These are phyloP conservation scores for Phainopepla nitens DNA, from an alignment of 2,113 vertebrate species.

Conservation along the genomic window DNA sequence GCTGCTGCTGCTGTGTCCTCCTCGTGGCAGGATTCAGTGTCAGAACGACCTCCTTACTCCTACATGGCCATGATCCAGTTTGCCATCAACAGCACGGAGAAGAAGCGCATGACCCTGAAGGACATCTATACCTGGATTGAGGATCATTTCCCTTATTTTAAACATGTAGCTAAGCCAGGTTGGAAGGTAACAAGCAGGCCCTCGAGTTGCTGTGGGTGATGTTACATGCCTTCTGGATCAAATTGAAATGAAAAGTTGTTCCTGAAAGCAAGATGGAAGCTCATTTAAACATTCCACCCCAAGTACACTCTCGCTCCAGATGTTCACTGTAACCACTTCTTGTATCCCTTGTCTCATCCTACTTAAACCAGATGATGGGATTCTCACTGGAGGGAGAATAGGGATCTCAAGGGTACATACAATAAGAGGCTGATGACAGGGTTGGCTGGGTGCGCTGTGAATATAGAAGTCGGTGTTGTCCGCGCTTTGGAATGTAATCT, in stretches of 20 bases:
- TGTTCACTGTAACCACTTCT: neutral
- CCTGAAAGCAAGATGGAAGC: neutral
- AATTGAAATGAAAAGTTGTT: neutral
- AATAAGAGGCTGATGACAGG: neutral
- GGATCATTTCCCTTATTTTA: conserved; percentile 93
- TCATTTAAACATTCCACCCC: neutral
- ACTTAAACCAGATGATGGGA: neutral
- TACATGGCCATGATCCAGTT: conserved; percentile 99
- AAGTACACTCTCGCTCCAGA: neutral
- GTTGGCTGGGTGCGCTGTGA: neutral
- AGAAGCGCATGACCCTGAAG: conserved; percentile 90
- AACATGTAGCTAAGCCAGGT: conserved; percentile 88
- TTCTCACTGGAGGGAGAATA: neutral
- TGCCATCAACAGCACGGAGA: conserved; percentile 91
- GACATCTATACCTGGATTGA: conserved; percentile 97
- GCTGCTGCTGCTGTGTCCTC: neutral
- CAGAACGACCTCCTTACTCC: conserved; percentile 90
- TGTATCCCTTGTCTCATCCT: neutral
- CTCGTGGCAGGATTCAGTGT: conserved; percentile 61
- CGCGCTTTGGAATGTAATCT: neutral
- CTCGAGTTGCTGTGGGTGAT: neutral
- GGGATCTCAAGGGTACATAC: neutral
- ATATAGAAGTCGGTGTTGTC: neutral
- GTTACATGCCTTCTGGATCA: neutral
- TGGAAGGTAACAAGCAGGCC: conserved; percentile 86